Conservation (phyloP, 2,888 invertebrate genomes). For the Colletes collaris region DNA sequence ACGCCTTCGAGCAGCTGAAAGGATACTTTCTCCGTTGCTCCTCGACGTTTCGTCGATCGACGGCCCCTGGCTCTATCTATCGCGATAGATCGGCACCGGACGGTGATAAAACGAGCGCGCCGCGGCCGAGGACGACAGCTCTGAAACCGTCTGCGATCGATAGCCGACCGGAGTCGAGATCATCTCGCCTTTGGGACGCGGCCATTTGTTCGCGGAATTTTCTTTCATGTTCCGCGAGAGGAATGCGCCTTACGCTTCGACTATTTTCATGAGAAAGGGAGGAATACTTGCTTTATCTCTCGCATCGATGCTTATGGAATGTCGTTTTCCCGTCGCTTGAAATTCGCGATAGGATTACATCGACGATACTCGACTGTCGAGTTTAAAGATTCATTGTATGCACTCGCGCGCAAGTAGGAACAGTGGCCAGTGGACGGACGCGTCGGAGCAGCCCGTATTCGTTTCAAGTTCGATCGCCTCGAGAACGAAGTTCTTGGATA, state of each 20-base stretch:
- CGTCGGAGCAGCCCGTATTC: no score
- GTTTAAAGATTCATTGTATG: no score
- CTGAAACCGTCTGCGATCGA: constrained; percentile 11
- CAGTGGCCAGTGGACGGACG: no score
- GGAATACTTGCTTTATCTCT: no score
- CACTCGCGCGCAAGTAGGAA: no score
- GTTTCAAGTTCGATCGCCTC: no score
- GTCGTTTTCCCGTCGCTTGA: no score
- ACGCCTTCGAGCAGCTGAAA: constrained; percentile 20
- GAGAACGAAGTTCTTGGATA: no score
- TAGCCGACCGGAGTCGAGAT: constrained; percentile 3
- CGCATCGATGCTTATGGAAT: no score
- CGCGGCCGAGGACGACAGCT: constrained; percentile 10
- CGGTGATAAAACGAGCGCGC: constrained; percentile 12
- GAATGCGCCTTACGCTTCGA: neutral
- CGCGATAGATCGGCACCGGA: constrained; percentile 15
- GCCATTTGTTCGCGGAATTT: constrained; percentile 14
- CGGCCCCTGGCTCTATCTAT: constrained; percentile 8
- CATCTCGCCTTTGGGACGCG: constrained; percentile 9
- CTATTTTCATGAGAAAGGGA: neutral
- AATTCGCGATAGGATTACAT: no score
- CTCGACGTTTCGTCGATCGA: constrained; percentile 29
- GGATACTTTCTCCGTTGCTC: constrained; percentile 56
- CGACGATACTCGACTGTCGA: no score
- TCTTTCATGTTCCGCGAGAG: neutral